These are phyloP conservation scores for Anguilla japonica DNA, from an alignment of 2,113 vertebrate species.

Conservation along the genomic window DNA sequence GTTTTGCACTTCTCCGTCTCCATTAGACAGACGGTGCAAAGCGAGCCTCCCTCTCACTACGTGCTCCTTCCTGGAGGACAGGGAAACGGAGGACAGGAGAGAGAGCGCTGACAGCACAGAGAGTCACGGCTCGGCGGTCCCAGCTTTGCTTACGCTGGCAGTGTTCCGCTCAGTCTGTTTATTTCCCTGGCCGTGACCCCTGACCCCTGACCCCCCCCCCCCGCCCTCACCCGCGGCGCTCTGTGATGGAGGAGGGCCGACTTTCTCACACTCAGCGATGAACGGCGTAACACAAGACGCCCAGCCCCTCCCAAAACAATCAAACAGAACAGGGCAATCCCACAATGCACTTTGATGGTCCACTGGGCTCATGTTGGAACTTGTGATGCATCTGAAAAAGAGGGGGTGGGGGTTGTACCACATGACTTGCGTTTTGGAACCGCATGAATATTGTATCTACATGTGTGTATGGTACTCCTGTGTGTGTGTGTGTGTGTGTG, in stretches of 20 bases:
- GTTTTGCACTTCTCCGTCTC: background rate
- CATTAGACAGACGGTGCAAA: background rate
- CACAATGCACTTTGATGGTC: background rate
- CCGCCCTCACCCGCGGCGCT: background rate
- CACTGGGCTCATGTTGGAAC: background rate
- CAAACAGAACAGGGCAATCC: slow-evolving; percentile 23
- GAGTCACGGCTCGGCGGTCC: background rate
- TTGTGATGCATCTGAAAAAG: background rate
- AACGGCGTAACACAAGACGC: background rate
- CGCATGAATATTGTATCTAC: background rate
- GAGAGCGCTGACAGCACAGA: background rate
- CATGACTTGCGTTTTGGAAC: background rate
- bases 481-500: too few species aligned
- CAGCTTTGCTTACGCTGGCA: background rate
- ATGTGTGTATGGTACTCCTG: too few species aligned
- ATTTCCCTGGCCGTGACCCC: background rate
- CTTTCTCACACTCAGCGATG: background rate
- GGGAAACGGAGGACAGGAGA: background rate
- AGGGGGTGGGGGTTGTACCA: too few species aligned
- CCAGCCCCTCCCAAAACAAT: slow-evolving; percentile 4
- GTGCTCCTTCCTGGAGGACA: background rate
- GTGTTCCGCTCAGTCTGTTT: background rate
- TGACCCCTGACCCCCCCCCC: background rate
- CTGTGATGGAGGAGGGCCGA: background rate
- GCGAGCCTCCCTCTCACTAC: background rate